Conservation (phyloP, 2,113 vertebrate genomes). For the Seriola aureovittata region DNA sequence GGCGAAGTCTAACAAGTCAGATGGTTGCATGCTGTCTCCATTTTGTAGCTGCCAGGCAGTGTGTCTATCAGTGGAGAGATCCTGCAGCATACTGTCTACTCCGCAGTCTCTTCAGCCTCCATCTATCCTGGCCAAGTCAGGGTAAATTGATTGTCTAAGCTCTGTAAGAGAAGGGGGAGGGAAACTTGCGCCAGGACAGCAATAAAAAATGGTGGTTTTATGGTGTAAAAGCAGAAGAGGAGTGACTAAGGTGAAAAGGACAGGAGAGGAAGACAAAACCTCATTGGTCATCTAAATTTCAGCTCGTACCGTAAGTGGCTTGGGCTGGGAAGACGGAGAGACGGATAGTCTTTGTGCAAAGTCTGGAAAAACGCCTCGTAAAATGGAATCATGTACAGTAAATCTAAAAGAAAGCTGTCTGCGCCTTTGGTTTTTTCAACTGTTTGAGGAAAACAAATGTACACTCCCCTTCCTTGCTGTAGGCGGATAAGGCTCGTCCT, state of each 20-base stretch:
- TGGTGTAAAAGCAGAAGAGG: conserved; percentile 45
- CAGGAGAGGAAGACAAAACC: conserved; percentile 20
- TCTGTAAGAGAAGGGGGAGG: conserved; percentile 50
- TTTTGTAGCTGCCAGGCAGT: conserved; percentile 75
- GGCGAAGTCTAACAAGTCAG: conserved; percentile 53
- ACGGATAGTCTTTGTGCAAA: neutral
- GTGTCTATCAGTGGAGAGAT: conserved; percentile 72
- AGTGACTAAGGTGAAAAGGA: conserved; percentile 35
- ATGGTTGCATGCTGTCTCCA: conserved; percentile 71
- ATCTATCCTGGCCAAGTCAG: conserved; percentile 75
- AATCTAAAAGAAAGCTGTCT: conserved; percentile 27
- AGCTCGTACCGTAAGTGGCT: neutral
- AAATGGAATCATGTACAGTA: conserved; percentile 21
- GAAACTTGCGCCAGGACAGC: conserved; percentile 40
- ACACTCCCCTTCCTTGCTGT: conserved; percentile 33
- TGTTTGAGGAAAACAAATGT: conserved; percentile 61
- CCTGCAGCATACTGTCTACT: conserved; percentile 75
- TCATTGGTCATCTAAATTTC: conserved; percentile 34
- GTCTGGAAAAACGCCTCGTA: neutral
- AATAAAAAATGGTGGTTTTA: conserved; percentile 62
- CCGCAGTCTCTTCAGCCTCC: conserved; percentile 72
- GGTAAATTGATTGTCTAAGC: conserved; percentile 79
- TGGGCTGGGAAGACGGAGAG: neutral
- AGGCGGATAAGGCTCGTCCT: conserved; percentile 44
- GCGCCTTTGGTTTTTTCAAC: conserved; percentile 29